Percentiles rank a stretch among this genome's conserved stretches.
Conservation (phyloP, 2,113 vertebrate genomes). For the Boulengeromyrus knoepffleri region DNA sequence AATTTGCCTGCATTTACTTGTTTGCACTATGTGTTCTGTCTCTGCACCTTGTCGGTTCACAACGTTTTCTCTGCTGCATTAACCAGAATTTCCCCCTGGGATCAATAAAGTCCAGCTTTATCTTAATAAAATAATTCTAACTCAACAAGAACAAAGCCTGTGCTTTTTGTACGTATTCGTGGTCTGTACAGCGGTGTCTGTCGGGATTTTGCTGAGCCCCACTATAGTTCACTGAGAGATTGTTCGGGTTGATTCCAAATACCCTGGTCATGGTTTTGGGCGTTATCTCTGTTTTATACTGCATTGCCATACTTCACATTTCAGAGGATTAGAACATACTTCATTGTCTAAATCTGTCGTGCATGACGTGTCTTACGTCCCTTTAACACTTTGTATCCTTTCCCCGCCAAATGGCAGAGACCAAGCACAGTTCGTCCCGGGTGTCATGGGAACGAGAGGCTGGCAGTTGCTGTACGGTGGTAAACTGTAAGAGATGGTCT, state of each 20-base stretch:
- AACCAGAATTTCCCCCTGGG: neutral
- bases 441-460: neutral
- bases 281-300: neutral
- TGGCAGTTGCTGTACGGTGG: neutral
- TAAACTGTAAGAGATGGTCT: neutral
- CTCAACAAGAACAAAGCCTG: neutral
- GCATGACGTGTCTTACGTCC: neutral
- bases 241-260: neutral
- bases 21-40: neutral
- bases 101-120: neutral
- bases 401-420: neutral
- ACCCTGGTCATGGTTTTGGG: neutral
- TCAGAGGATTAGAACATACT: neutral
- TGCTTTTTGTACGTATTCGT: neutral
- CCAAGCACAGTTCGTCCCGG: neutral
- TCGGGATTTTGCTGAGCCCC: neutral
- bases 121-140: neutral
- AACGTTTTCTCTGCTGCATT: neutral
- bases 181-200: neutral
- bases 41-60: neutral
- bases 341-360: neutral
- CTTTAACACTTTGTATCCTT: neutral
- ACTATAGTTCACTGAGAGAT: neutral
- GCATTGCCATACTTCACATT: neutral
- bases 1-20: neutral